A percentile compares a stretch with the other conserved stretches of the same genome.
Conservation (phyloP, 2,113 vertebrate species). For the Garra rufa region DNA sequence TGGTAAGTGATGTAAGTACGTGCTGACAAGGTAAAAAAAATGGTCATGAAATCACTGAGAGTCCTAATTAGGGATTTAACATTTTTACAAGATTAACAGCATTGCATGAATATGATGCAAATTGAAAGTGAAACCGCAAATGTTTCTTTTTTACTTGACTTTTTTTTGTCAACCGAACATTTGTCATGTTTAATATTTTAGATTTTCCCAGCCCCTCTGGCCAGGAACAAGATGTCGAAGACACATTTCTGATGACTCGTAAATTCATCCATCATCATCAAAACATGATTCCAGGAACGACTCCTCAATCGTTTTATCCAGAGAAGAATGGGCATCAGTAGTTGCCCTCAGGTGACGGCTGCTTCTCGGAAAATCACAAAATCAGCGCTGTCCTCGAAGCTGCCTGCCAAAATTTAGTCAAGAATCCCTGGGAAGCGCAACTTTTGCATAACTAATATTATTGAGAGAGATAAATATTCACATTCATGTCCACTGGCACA, state of each 20-base stretch:
- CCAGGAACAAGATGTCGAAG: neutral
- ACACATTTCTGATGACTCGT: conserved; percentile 15
- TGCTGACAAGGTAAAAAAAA: neutral
- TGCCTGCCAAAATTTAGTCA: neutral
- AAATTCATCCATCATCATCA: neutral
- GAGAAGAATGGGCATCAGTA: neutral
- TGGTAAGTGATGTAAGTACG: conserved; percentile 19
- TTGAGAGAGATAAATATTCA: neutral
- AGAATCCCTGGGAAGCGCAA: neutral
- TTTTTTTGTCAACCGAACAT: neutral
- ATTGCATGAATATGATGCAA: neutral
- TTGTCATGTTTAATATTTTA: conserved; percentile 10
- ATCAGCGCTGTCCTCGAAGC: neutral
- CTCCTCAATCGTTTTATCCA: conserved; percentile 4
- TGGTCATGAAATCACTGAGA: neutral
- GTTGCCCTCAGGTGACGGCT: conserved; percentile 21
- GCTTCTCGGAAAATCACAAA: neutral
- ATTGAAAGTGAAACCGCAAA: neutral
- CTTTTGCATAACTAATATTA: conserved; percentile 12
- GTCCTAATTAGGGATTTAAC: conserved; percentile 30
- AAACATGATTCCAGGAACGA: conserved; percentile 13
- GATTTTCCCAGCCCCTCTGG: neutral
- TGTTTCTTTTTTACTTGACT: neutral
- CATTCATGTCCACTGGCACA: neutral
- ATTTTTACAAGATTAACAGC: neutral